Conservation (phyloP, 1,140 invertebrate species). For the Papilio machaon region DNA sequence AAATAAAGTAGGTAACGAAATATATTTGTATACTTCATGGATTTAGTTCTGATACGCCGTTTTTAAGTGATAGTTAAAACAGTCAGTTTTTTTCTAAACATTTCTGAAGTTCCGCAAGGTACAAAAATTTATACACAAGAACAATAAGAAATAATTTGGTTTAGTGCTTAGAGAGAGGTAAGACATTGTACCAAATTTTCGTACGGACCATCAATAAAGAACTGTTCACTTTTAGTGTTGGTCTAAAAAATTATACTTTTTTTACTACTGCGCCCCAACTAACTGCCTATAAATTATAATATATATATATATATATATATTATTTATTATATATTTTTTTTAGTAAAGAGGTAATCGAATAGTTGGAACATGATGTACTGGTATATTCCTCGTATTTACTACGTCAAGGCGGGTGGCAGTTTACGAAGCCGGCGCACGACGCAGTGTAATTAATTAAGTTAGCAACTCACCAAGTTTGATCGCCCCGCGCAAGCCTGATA, state of each 20-base stretch:
- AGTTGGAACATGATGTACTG: neutral
- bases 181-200: neutral
- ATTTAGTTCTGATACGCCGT: neutral
- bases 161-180: neutral
- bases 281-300: neutral
- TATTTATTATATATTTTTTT: too few species aligned
- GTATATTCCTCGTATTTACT: conserved; percentile 14
- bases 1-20: conserved; percentile 9
- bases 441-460: conserved; percentile 36
- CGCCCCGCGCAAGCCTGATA: neutral
- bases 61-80: neutral
- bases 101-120: too few species aligned
- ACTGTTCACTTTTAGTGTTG: too few species aligned
- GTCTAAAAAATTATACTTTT: too few species aligned
- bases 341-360: neutral
- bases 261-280: neutral
- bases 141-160: neutral
- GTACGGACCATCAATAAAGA: neutral
- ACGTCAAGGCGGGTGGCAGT: neutral
- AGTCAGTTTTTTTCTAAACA: too few species aligned
- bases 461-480: conserved; percentile 31
- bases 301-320: too few species aligned
- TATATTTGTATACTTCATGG: neutral
- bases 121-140: too few species aligned
- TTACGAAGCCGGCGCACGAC: conserved; percentile 9